These are phyloP conservation scores for Dendrocincla tyrannina DNA, from an alignment of 2,797 vertebrate species.

Conservation along the genomic window DNA sequence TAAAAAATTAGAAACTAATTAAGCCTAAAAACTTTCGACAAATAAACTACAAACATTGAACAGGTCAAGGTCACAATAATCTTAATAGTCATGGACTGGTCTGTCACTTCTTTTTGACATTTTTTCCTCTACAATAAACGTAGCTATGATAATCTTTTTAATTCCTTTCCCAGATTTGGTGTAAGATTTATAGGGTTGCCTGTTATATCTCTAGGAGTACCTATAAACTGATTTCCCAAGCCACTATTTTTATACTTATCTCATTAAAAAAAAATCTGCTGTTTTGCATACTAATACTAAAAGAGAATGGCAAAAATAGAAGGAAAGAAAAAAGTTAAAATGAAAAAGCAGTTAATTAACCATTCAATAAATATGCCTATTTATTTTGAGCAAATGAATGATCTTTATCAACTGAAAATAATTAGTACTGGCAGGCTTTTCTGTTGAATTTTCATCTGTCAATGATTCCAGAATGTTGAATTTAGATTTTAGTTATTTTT, in stretches of 20 bases:
- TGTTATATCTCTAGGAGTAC: background rate
- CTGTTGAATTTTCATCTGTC: background rate
- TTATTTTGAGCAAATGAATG: constrained; percentile 34
- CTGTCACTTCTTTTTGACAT: background rate
- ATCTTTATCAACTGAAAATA: constrained; percentile 31
- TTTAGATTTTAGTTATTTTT: background rate
- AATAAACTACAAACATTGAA: background rate
- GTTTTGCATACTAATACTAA: constrained; percentile 21
- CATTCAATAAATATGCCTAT: background rate
- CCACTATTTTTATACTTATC: background rate
- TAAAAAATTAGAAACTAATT: background rate
- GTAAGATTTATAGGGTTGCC: background rate
- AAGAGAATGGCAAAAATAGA: background rate
- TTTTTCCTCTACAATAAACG: background rate
- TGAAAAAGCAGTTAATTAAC: constrained; percentile 17
- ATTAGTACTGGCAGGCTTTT: background rate
- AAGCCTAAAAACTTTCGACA: background rate
- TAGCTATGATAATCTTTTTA: background rate
- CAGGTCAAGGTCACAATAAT: constrained; percentile 10
- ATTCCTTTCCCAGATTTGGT: background rate
- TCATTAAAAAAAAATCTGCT: background rate
- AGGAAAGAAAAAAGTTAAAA: constrained; percentile 10
- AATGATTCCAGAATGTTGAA: background rate
- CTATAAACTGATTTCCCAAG: constrained; percentile 5
- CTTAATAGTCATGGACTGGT: background rate